Evolutionary conservation across 2,113 vertebrate genomes (phyloP).

Genomic region (Phyllostomus discolor): DNA sequence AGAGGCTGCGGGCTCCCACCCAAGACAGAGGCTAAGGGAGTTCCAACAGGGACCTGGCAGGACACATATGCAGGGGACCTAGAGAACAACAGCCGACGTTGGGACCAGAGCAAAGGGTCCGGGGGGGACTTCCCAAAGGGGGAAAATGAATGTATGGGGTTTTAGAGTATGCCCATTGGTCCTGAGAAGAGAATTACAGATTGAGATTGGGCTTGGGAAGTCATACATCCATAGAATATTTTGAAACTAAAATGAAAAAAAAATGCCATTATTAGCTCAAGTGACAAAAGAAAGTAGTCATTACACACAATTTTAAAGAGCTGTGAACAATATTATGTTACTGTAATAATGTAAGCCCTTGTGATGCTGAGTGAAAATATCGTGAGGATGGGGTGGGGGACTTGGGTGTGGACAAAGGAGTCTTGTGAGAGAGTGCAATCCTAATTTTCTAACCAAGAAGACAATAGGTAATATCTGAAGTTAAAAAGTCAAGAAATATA

Average conservation of each 20-base stretch:
- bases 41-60: neutral
- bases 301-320: neutral
- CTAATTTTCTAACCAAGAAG: neutral
- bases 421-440: neutral
- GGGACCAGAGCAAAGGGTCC: neutral
- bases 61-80: neutral
- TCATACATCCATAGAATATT: neutral
- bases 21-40: neutral
- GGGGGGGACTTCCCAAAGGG: no score
- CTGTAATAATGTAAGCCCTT: neutral
- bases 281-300: neutral
- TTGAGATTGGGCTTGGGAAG: neutral
- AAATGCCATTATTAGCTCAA: neutral
- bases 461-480: neutral
- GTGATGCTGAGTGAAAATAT: neutral
- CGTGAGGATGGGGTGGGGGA: neutral
- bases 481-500: neutral
- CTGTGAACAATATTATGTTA: neutral
- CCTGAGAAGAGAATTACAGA: neutral
- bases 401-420: rapidly evolving
- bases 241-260: neutral
- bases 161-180: neutral
- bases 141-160: no score
- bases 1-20: neutral
- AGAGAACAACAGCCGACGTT: no score